Percentiles rank a stretch among this genome's conserved stretches.
Evolutionary conservation across 2,797 vertebrate genomes (phyloP).

Genomic region (Ambastaia sidthimunki): DNA sequence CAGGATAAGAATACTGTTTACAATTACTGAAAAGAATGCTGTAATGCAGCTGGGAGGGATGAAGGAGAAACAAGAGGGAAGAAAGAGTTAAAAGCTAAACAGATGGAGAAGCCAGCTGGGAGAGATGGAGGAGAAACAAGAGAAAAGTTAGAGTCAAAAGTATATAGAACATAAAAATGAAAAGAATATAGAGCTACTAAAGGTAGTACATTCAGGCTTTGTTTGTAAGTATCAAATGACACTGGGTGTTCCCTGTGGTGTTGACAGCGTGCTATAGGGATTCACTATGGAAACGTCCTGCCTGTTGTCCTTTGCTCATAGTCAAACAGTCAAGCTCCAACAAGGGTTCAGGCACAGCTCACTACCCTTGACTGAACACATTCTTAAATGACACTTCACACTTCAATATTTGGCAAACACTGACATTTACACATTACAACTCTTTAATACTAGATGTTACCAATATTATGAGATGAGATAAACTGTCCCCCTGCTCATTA

Average conservation of each 20-base stretch:
- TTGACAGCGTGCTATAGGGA: constrained; percentile 55
- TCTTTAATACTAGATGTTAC: background rate
- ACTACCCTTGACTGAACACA: background rate
- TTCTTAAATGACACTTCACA: constrained; percentile 17
- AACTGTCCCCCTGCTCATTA: background rate
- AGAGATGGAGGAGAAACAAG: no score
- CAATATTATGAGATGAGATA: background rate
- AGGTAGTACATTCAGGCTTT: background rate
- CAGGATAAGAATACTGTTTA: background rate
- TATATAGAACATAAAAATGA: background rate
- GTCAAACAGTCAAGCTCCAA: constrained; percentile 61
- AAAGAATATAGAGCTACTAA: constrained; percentile 24
- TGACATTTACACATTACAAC: background rate
- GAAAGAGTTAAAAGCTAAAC: no score
- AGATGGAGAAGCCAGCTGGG: no score
- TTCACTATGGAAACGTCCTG: constrained; percentile 59
- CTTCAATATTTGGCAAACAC: constrained; percentile 44
- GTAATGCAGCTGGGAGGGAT: no score
- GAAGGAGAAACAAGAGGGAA: background rate
- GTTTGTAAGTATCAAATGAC: constrained; percentile 44
- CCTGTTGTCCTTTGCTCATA: constrained; percentile 58
- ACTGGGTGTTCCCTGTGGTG: constrained; percentile 43
- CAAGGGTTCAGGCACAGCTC: constrained; percentile 61
- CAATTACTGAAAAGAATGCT: no score
- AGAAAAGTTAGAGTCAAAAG: no score